Evolutionary conservation across 2,888 invertebrate species (phyloP), one percentile per base, ranked within the genome.

Genomic region (Lasioglossum leucozonium): DNA sequence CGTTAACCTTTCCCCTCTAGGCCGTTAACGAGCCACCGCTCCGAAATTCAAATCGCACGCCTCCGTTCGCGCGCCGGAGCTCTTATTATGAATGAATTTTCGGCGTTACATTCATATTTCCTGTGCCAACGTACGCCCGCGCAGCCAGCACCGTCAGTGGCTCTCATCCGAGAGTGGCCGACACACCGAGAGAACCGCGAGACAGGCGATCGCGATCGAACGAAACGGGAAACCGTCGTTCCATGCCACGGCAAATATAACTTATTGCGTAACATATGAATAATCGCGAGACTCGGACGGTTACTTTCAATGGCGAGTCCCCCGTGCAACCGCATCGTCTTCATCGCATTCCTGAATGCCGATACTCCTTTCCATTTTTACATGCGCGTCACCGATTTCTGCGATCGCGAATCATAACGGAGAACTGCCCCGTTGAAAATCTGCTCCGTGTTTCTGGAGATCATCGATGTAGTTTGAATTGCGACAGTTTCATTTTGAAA

Each of bases 81-180:
- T 76, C 67, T 73, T 74, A 82, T 92, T 91, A 92, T 93, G 93
- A 93, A 93, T 93, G 93, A 92, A 92, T 92, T 92, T 92, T 92
- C 89, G 89, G 88, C 84, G 91, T 85, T 90, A 91, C 92, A 91
- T 93, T 92, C 91, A 92, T 92, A 91, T 92, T 92, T 92, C 91
- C 90, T 88, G 86, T 82, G 88, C 75, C 82, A 87, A 84, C 90
- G 82, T 88, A 83, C 87, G 81, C 87, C 81, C 87, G 89, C 87
- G 82, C 84, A 73, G 79, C 42, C 81, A 75, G 84, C 86, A 87
- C 79, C 74, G 42, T n/a, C 88, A 91, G 91, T n/a, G 90, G 86
- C 84, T 87, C 91, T 91, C 91, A 91, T 79, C 71, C 55, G 1
- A 13, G 44, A 34, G n/a, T 22, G 34, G 40, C 62, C 65, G 30